phyloP scores from a whole-genome alignment of 35 echinoderm and acorn worm genomes.

The Nesometra sesokonis region DNA sequence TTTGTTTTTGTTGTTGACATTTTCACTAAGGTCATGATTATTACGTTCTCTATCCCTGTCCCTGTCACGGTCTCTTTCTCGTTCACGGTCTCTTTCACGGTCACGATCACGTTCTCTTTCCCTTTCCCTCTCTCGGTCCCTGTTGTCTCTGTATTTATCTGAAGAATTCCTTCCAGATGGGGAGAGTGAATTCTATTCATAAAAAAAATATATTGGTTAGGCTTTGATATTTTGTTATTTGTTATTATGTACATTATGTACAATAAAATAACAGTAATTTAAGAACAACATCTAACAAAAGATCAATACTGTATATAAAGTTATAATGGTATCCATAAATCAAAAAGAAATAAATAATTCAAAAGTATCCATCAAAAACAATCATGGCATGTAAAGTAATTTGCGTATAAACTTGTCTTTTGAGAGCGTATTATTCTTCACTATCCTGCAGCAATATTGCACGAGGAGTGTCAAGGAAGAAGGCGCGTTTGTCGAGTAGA shows the following conservation, averaged over 20 bases:
- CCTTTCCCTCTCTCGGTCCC: conserved; percentile 2
- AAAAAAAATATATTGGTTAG: conserved; percentile 14
- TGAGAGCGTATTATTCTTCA: neutral
- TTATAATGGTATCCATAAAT: no score
- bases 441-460: neutral
- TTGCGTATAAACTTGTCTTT: neutral
- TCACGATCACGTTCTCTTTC: neutral
- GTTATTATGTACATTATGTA: no score
- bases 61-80: neutral
- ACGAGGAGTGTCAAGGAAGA: neutral
- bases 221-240: no score
- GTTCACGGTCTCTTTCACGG: neutral
- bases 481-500: neutral
- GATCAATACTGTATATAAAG: no score
- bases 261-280: no score
- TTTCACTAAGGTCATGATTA: neutral
- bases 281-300: no score
- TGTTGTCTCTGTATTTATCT: conserved; percentile 54
- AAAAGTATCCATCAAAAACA: no score
- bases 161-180: conserved; percentile 61
- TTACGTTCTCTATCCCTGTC: neutral
- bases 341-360: no score
- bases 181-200: conserved; percentile 64
- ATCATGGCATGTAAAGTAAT: no score
- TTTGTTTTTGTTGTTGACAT: conserved; percentile 56